phyloP scores from a whole-genome alignment of 2,797 vertebrate genomes.

The Eleutherodactylus coqui region DNA sequence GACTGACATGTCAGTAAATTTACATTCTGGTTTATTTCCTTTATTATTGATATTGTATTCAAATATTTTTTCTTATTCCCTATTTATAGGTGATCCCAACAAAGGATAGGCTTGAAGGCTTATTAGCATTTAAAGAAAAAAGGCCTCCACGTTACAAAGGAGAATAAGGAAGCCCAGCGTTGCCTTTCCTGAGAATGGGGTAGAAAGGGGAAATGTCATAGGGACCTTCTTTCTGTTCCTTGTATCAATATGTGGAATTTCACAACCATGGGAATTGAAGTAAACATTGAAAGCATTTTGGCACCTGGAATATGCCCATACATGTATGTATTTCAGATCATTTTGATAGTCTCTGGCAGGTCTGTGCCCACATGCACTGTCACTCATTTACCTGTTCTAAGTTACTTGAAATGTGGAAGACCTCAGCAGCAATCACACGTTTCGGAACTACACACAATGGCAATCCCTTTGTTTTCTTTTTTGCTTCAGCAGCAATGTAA shows the following conservation, averaged over 20 bases:
- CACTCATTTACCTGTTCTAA: slow-evolving; percentile 54
- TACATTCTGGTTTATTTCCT: not conserved
- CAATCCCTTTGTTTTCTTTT: slow-evolving; percentile 16
- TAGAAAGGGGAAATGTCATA: slow-evolving; percentile 63
- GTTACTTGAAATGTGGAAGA: slow-evolving; percentile 18
- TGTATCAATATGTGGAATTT: slow-evolving; percentile 64
- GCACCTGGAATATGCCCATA: slow-evolving; percentile 63
- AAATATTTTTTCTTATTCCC: not conserved
- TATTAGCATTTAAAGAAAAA: slow-evolving; percentile 96
- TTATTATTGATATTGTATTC: not conserved
- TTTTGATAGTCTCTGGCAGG: slow-evolving; percentile 66
- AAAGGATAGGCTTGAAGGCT: slow-evolving; percentile 94
- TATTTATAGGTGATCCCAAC: slow-evolving; percentile 90
- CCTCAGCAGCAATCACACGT: slow-evolving; percentile 3
- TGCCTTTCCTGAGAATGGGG: slow-evolving; percentile 63
- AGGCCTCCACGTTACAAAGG: slow-evolving; percentile 89
- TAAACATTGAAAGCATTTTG: slow-evolving; percentile 44
- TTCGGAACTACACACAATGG: slow-evolving; percentile 11
- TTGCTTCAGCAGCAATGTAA: slow-evolving; percentile 37
- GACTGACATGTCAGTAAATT: not conserved
- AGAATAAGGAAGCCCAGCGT: slow-evolving; percentile 77
- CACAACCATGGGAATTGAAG: slow-evolving; percentile 68
- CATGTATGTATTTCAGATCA: slow-evolving; percentile 58
- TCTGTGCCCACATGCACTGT: slow-evolving; percentile 64
- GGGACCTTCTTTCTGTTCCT: slow-evolving; percentile 66